These are phyloP conservation scores for Notarius quadriscutis DNA, from an alignment of 2,113 vertebrate genomes.

Conservation along the genomic window DNA sequence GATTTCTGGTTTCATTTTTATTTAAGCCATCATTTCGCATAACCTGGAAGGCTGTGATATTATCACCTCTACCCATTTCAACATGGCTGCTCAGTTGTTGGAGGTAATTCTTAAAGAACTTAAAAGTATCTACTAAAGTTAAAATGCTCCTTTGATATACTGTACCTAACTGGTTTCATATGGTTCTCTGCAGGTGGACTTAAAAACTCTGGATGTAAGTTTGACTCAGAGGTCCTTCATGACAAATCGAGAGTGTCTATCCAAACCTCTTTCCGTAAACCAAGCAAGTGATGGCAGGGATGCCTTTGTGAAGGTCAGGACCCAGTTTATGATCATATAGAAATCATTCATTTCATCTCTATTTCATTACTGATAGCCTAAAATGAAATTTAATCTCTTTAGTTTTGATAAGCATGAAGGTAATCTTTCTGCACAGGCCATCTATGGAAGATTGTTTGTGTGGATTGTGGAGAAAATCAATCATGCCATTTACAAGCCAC, in stretches of 20 bases:
- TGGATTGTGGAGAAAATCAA: slow-evolving; percentile 97
- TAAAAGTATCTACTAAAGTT: not conserved
- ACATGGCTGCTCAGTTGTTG: slow-evolving; percentile 76
- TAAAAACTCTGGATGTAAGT: slow-evolving; percentile 72
- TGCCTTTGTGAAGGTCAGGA: slow-evolving; percentile 85
- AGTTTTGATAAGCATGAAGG: not conserved
- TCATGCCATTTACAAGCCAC: slow-evolving; percentile 76
- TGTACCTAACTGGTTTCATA: not conserved
- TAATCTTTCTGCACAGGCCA: slow-evolving; percentile 74
- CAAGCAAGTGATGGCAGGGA: slow-evolving; percentile 87
- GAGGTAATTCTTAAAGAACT: slow-evolving; percentile 75
- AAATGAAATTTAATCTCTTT: not conserved
- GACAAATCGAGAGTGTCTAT: slow-evolving; percentile 83
- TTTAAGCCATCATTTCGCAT: slow-evolving; percentile 77
- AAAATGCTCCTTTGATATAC: not conserved
- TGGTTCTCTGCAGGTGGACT: slow-evolving; percentile 15
- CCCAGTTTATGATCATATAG: not conserved
- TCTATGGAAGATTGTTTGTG: slow-evolving; percentile 90
- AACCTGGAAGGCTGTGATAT: slow-evolving; percentile 88
- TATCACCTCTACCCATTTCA: slow-evolving; percentile 74
- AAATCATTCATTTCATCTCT: not conserved
- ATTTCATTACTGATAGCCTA: not conserved
- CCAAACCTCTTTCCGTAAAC: slow-evolving; percentile 75
- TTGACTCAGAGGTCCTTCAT: slow-evolving; percentile 84
- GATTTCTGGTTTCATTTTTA: slow-evolving; percentile 37